Evolutionary conservation across 1,140 invertebrate species (phyloP), one percentile per base, ranked within the genome.

Genomic region (Drosophila truncata): DNA sequence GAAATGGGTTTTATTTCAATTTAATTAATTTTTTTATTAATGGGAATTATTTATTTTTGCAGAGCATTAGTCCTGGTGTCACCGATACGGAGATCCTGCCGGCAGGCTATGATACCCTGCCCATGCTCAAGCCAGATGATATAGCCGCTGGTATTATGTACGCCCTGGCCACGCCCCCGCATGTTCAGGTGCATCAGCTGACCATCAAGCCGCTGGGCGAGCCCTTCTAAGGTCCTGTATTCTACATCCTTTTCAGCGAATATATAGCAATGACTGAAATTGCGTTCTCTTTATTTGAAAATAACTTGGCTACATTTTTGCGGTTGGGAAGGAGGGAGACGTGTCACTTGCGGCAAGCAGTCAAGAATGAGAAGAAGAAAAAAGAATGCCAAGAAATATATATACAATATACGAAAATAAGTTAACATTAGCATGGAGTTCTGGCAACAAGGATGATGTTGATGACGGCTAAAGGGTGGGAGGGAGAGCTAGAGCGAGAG

Each of bases 131-230:
- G 87, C 61, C 93, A 0, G 78, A 93, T n/a, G 94, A 95, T 58
- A 87, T 96, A 0, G 93, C 94, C 1, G 93, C 95, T 29, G 93
- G 93, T 3, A 92, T 95, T 0, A 65, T 95, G 3, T 96, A 95
- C 69, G 94, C 93, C 2, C 61, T 96, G 11, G 92, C 91, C 9
- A 94, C 95, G 0, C 95, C 95, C 1, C 91, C 94, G 2, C 91
- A 94, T 63, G 95, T 96, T 1, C 95, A 96, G 92, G 87, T 94
- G 23, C 92, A 92, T 60, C 90, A 93, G 80, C 65, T 93, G 74
- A 93, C 82, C 31, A 83, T 94, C 41, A 91, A 91, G 79, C 83
- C 83, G 9, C 62, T 93, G 25, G 93, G 92, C 0, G 84, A 87
- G 23, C 84, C 80, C 25, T 87, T 87, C 47, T 87, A 72, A 29